Base-by-base conservation (phyloP, 1,140 invertebrate species). In the Choristoneura fumiferana region DNA sequence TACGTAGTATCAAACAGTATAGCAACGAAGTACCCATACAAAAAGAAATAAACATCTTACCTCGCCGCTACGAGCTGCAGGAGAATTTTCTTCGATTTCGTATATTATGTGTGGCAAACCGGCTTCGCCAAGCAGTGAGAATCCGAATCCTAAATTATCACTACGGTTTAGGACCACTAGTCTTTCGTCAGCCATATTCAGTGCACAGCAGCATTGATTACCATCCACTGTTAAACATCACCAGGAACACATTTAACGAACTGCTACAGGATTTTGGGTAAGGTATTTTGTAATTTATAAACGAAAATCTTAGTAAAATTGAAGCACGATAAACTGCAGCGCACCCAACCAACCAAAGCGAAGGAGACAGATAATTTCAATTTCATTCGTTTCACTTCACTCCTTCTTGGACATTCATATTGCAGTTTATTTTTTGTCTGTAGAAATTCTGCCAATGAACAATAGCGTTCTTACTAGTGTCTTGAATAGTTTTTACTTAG, bases 91-190 rank as follows among this genome's bases (percentile, higher is more conserved):
- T 76, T 96, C 92, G 78, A 97, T 96, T 90, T 97, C 94, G 90
- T 96, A 97, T 84, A 97, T 96, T 82, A 97, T 95, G 81, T 96
- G 96, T 76, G 96, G 96, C 81, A 96, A 92, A 83, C 95, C 95
- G 74, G 95, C 94, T 88, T 95, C 95, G 62, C 96, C 95, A 75
- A 97, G 92, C 68, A 97, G 90, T 70, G 95, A 96, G 91, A 97
- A 97, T 73, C 96, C 96, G 83, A 96, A 95, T 76, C 95, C 95
- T 86, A 93, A 93, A 89, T 94, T 94, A 89, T 95, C 95, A 92
- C 93, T 94, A 79, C 94, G 93, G 87, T 93, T 94, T 87, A 95
- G 91, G 87, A 95, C 94, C 84, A 96, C 95, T 91, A 94, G 92
- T 90, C 95, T 91, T 92, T 96, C 95, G 92, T 95, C 95, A 92